Conservation (phyloP, 2,113 vertebrate species). For the Nesoenas mayeri region DNA sequence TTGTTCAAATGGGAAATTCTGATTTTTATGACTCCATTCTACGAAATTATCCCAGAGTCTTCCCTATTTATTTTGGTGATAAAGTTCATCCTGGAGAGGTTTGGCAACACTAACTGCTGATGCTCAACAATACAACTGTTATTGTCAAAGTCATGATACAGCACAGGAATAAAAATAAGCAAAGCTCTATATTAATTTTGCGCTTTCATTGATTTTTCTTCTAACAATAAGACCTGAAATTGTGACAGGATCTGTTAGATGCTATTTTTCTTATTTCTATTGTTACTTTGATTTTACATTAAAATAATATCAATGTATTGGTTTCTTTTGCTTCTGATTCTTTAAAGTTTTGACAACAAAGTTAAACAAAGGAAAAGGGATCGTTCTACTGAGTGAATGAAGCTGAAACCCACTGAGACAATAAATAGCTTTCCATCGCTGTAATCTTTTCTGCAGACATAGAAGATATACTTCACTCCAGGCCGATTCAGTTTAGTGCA, state of each 20-base stretch:
- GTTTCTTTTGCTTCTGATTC: not conserved
- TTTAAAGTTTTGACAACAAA: not conserved
- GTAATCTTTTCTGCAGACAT: not conserved
- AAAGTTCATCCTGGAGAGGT: not conserved
- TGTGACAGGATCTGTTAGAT: not conserved
- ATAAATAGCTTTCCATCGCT: not conserved
- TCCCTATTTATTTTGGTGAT: not conserved
- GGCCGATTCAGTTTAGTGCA: not conserved
- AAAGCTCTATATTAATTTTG: not conserved
- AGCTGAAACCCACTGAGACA: conserved; percentile 22
- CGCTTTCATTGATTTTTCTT: not conserved
- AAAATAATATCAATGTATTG: not conserved
- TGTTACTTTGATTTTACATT: not conserved
- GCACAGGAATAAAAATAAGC: not conserved
- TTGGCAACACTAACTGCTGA: not conserved
- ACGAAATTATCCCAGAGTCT: not conserved
- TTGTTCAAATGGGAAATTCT: not conserved
- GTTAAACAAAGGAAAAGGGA: not conserved
- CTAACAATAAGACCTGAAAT: not conserved
- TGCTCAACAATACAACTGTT: not conserved
- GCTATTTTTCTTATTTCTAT: not conserved
- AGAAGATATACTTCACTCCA: not conserved
- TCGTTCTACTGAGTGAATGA: not conserved
- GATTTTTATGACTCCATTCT: not conserved
- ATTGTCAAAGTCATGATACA: not conserved